Evolutionary conservation across 2,888 invertebrate species (phyloP).

Genomic region (Acronicta leporina): DNA sequence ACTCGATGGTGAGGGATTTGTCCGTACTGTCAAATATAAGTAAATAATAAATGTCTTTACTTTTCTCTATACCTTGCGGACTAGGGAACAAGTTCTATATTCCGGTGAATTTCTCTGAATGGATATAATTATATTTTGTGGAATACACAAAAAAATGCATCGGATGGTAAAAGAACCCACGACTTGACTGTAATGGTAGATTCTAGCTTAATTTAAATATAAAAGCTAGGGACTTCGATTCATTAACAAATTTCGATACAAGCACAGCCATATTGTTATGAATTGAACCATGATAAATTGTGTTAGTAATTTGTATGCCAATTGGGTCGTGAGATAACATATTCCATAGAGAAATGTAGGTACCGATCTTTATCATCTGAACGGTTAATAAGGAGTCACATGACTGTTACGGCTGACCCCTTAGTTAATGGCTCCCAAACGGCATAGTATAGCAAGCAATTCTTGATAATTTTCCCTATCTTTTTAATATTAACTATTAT

Average conservation of each 20-base stretch:
- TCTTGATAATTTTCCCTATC: conserved; percentile 9
- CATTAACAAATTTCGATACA: neutral
- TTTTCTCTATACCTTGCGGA: too few relatives aligned
- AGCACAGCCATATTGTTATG: neutral
- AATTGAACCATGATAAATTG: neutral
- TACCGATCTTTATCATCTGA: conserved; percentile 27
- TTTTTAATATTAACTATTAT: conserved; percentile 16
- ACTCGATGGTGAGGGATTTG: too few relatives aligned
- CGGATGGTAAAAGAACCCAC: too few relatives aligned
- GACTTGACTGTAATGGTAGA: neutral
- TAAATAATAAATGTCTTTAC: too few relatives aligned
- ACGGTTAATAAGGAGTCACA: conserved; percentile 29
- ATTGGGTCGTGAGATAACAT: conserved; percentile 18
- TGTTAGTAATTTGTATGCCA: conserved; percentile 6
- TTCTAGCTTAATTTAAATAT: too few relatives aligned
- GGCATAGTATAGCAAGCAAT: conserved; percentile 13
- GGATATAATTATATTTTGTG: too few relatives aligned
- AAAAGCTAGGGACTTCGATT: too few relatives aligned
- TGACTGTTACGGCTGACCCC: conserved; percentile 11
- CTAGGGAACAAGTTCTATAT: too few relatives aligned
- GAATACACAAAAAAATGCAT: too few relatives aligned
- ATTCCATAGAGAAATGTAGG: conserved; percentile 25
- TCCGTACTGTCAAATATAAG: too few relatives aligned
- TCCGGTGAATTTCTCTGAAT: too few relatives aligned
- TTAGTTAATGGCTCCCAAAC: conserved; percentile 34